Evolutionary conservation across 1,140 invertebrate species (phyloP).

Genomic region (Vollenhovia emeryi): DNA sequence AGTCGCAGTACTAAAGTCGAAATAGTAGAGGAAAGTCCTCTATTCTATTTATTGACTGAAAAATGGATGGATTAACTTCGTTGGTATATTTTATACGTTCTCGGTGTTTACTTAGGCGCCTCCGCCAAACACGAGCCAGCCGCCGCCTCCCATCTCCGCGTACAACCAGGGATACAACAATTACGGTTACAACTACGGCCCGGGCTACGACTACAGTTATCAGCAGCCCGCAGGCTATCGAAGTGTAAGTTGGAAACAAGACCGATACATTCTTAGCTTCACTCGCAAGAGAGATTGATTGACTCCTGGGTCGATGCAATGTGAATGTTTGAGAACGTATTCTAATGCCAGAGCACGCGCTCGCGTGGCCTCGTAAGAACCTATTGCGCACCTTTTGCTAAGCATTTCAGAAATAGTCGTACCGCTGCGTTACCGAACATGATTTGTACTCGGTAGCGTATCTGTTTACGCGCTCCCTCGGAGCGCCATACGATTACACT

Average conservation of each 20-base stretch:
- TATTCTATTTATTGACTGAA: too few relatives aligned
- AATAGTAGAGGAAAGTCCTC: too few relatives aligned
- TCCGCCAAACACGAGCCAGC: constrained; percentile 81
- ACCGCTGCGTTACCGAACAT: constrained; percentile 35
- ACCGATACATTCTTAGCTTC: neutral
- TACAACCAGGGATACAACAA: constrained; percentile 82
- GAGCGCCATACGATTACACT: constrained; percentile 46
- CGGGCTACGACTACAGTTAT: constrained; percentile 81
- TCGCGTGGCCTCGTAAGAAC: constrained; percentile 3
- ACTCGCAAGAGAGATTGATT: neutral
- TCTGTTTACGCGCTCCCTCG: constrained; percentile 3
- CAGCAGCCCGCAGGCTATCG: constrained; percentile 80
- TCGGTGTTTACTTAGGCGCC: constrained; percentile 68
- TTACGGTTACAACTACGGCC: constrained; percentile 80
- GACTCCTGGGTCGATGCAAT: neutral
- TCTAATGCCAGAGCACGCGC: neutral
- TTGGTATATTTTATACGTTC: constrained; percentile 3
- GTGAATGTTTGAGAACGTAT: neutral
- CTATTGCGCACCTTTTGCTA: constrained; percentile 20
- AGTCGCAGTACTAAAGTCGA: too few relatives aligned
- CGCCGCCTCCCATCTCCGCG: constrained; percentile 78
- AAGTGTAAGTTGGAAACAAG: constrained; percentile 79
- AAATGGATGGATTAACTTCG: too few relatives aligned
- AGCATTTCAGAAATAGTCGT: constrained; percentile 10
- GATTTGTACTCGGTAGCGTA: constrained; percentile 56